Evolutionary conservation across 2,113 vertebrate species (phyloP), one percentile per base, ranked within the genome.

Genomic region (Cebidichthys violaceus): DNA sequence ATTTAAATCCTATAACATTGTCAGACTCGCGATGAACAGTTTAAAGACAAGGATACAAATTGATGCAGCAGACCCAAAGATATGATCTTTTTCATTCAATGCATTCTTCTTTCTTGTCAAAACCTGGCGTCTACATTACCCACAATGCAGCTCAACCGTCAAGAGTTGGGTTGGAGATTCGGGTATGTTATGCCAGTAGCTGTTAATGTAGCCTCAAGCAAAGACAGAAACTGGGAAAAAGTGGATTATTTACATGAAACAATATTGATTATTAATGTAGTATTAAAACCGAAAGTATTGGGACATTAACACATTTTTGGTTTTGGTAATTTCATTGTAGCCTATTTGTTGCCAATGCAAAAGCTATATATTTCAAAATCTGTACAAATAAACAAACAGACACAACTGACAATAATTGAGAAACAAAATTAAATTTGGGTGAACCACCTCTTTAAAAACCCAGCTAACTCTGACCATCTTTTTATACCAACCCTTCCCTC

Each of bases 401-500:
- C n/a, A 45, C 8, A 59, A 57, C 8, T n/a, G 47, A 31, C 20
- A 6, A 7, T 15, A 27, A 33, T 10, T 45, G 39, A 24, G 24
- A 22, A 29, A 14, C 0, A 35, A 35, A 35, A 24, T 45, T 2
- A 41, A 14, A 54, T 62, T 68, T 61, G 20, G 17, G 33, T 41
- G 15, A 43, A 31, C 10, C 3, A 2, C 10, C 4, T 1, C 1
- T 52, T 35, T 33, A 27, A 55, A 24, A 45, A 13, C 17, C 5
- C 6, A 41, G 55, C 22, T 67, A 33, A 17, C 50, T 83, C 61
- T 78, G 37, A 20, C 45, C 37, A 45, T 27, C 43, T 29, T 33
- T 35, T 18, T 4, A 54, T 27, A 33, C 35, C 39, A 24, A 61
- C 71, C 60, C 41, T 45, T 59, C n/a, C 4, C 27, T 82, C 69